Conservation (phyloP, 2,113 vertebrate species). For the Rynchops niger region DNA sequence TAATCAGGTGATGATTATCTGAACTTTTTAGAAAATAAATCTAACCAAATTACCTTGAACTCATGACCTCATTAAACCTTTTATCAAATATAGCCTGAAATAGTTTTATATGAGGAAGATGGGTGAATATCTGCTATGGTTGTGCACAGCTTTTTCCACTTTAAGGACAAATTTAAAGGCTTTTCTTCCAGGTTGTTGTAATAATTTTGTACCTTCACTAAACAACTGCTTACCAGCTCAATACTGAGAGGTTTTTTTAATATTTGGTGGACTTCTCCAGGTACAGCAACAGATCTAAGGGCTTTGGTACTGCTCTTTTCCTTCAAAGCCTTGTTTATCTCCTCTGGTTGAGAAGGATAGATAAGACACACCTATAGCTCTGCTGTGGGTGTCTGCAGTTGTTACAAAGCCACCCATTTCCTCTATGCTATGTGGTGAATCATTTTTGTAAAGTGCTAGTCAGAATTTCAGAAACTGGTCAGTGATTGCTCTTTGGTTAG, state of each 20-base stretch:
- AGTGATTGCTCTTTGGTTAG: background rate
- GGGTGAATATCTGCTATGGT: background rate
- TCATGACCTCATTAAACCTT: background rate
- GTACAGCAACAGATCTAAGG: background rate
- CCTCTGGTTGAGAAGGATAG: background rate
- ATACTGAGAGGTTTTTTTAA: background rate
- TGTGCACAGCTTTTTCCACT: background rate
- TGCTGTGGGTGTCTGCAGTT: background rate
- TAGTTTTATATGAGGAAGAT: background rate
- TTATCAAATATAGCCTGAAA: background rate
- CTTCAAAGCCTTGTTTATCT: background rate
- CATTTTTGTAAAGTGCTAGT: background rate
- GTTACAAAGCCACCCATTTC: constrained; percentile 10
- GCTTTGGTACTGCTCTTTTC: background rate
- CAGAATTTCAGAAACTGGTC: background rate
- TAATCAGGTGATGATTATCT: background rate
- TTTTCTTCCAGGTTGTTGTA: background rate
- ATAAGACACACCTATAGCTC: background rate
- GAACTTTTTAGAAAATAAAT: background rate
- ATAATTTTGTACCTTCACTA: background rate
- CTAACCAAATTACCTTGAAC: background rate
- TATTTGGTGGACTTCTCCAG: background rate
- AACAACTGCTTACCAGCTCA: background rate
- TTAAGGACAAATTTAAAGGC: background rate
- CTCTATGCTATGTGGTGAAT: background rate